Evolutionary conservation across 2,797 vertebrate genomes (phyloP), one percentile per base, ranked within the genome.

Genomic region (Salmo trutta): DNA sequence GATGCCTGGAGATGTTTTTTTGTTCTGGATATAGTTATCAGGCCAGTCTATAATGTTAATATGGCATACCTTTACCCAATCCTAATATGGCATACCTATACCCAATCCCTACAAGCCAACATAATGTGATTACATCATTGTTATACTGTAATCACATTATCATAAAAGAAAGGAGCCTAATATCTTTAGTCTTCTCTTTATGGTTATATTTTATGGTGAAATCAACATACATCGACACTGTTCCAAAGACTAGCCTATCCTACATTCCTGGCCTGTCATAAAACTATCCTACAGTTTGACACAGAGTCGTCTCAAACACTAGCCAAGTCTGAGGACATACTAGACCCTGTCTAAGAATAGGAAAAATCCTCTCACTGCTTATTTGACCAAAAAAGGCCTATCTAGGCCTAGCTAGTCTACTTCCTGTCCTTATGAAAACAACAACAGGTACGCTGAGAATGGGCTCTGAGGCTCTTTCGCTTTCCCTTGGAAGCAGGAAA

Each of bases 391-490:
- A 81, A 75, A 76, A 79, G 7, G 69, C 19, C 0, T 12, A 82
- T 69, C 62, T 66, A 19, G n/a, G 69, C 17, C 0, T 14, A 82
- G 66, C 62, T 66, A 19, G n/a, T 54, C 24, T 41, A 81, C 53
- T 84, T 83, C 75, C 73, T 71, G 73, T 73, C 52, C 80, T 77
- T 62, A 71, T 24, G 41, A 51, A 59, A 70, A 75, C 64, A 59
- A 75, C 64, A 79, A 71, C 27, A 33, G 17, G 29, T 33, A 69
- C 67, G 5, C 54, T 56, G 54, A 56, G 31, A 10, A 36, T 41
- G 17, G 36, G 16, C 17, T 14, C 31, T 1, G 1, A 29, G 27
- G 21, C 12, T 3, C 6, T 10, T 24, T 19, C 0, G 62, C 17
- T 36, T 19, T 36, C 33, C 15, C 16, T 19, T 41, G 0, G 5